These are phyloP conservation scores for Sarcophaga peregrina DNA, from an alignment of 1,140 invertebrate species.

Conservation along the genomic window DNA sequence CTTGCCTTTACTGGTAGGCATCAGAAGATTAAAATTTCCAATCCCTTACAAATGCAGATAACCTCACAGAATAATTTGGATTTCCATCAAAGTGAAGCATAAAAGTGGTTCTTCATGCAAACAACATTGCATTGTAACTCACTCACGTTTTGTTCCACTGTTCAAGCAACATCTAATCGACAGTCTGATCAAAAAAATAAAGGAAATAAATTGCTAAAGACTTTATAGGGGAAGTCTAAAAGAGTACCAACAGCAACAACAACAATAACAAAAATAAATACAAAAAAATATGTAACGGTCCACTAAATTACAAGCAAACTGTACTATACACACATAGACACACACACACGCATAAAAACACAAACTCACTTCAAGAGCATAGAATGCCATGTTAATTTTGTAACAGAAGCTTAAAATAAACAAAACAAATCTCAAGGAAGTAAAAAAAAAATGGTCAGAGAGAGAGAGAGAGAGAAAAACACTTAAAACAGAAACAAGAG, in stretches of 20 bases:
- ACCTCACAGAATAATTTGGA: too few species aligned
- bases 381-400: background rate
- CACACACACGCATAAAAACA: background rate
- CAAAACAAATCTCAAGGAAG: background rate
- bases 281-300: background rate
- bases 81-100: too few species aligned
- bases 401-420: background rate
- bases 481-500: background rate
- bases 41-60: too few species aligned
- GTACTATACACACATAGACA: background rate
- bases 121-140: too few species aligned
- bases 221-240: background rate
- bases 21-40: too few species aligned
- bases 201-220: conserved; percentile 9
- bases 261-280: too few species aligned
- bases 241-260: background rate
- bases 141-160: background rate
- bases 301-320: conserved; percentile 20
- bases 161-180: background rate
- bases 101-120: too few species aligned
- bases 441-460: background rate
- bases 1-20: too few species aligned
- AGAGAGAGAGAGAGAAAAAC: background rate
- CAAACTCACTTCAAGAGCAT: background rate
- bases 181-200: background rate